Percentiles rank a stretch among this genome's conserved stretches.
Evolutionary conservation across 2,797 vertebrate species (phyloP).

Genomic region (Chanos chanos): DNA sequence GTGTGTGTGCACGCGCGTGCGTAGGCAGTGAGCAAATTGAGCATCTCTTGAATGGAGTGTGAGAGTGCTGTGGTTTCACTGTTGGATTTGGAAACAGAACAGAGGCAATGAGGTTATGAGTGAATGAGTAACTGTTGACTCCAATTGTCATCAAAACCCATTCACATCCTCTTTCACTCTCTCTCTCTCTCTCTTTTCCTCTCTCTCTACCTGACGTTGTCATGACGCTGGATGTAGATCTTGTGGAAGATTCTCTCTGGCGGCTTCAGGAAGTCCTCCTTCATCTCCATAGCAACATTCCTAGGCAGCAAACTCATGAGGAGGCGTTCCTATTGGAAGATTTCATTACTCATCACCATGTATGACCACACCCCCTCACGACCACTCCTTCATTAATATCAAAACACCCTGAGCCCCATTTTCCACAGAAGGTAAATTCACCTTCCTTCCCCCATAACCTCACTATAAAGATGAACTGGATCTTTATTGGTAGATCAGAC

Average conservation of each 20-base stretch:
- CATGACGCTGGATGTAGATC: slow-evolving; percentile 85
- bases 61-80: slow-evolving; percentile 22
- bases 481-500: no score
- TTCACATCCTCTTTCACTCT: slow-evolving; percentile 38
- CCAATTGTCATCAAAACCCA: slow-evolving; percentile 38
- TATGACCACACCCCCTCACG: slow-evolving; percentile 7
- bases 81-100: slow-evolving; percentile 33
- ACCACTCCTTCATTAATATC: no score
- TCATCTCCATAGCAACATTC: slow-evolving; percentile 87
- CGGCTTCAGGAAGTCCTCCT: slow-evolving; percentile 83
- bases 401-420: no score
- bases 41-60: slow-evolving; percentile 38
- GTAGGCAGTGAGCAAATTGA: slow-evolving; percentile 43
- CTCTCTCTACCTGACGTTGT: slow-evolving; percentile 79
- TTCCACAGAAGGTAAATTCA: no score
- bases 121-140: slow-evolving; percentile 40
- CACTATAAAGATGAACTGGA: no score
- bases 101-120: slow-evolving; percentile 10
- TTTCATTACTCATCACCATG: slow-evolving; percentile 27
- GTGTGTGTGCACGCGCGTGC: slow-evolving; percentile 6
- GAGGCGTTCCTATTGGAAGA: slow-evolving; percentile 73
- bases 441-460: no score
- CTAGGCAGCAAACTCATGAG: slow-evolving; percentile 82
- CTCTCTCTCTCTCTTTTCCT: background rate
- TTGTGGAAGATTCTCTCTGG: slow-evolving; percentile 87